A percentile compares a stretch with the other conserved stretches of the same genome.
These are phyloP conservation scores for Drosophila anomelani DNA, from an alignment of 2,888 invertebrate genomes.

Conservation along the genomic window DNA sequence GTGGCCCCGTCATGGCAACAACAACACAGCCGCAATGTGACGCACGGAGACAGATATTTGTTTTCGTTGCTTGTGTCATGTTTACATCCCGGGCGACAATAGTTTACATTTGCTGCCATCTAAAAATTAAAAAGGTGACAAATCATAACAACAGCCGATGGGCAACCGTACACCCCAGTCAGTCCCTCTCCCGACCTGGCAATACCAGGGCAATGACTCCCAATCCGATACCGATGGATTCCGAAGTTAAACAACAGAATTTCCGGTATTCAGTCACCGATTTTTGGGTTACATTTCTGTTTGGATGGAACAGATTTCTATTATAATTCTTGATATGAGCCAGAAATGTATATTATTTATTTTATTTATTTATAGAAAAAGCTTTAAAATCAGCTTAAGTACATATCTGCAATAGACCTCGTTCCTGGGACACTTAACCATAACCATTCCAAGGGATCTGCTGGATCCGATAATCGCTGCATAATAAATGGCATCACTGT, in stretches of 20 bases:
- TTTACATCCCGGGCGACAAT: conserved; percentile 74
- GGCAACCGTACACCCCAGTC: conserved; percentile 19
- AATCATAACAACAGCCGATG: conserved; percentile 68
- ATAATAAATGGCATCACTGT: conserved; percentile 84
- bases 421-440: conserved; percentile 4
- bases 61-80: conserved; percentile 65
- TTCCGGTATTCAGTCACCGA: neutral
- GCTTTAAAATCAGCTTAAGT: too few species aligned
- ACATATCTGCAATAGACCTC: neutral
- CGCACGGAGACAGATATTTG: conserved; percentile 62
- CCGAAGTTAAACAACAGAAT: neutral
- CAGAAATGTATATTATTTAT: too few species aligned
- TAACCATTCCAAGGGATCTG: too few species aligned
- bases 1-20: conserved; percentile 25
- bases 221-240: too few species aligned
- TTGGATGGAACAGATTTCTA: neutral
- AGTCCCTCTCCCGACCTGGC: neutral
- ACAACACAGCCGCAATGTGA: conserved; percentile 53
- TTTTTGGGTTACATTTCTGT: neutral
- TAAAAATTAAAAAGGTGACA: conserved; percentile 77
- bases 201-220: conserved; percentile 39
- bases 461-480: conserved; percentile 57
- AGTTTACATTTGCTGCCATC: conserved; percentile 76
- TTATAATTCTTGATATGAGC: neutral
- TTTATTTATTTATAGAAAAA: neutral